Percentiles rank a stretch among this genome's conserved stretches.
phyloP scores from a whole-genome alignment of 2,888 invertebrate species.

The Diabrotica balteata region DNA sequence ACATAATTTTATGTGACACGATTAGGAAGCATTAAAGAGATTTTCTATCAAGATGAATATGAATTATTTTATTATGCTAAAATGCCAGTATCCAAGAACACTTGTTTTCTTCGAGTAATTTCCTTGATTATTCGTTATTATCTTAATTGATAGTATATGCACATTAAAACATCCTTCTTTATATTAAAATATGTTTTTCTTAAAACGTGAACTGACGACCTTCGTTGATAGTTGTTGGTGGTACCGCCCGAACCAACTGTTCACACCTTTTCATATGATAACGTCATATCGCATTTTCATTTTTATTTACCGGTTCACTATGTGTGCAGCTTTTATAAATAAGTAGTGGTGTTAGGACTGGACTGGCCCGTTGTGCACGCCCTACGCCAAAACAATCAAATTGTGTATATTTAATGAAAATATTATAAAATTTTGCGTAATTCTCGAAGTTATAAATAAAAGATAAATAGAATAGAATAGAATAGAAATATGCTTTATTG shows the following conservation, averaged over 20 bases:
- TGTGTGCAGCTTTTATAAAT: background rate
- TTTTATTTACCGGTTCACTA: background rate
- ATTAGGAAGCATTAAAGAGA: slow-evolving; percentile 22
- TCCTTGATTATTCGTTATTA: slow-evolving; percentile 26
- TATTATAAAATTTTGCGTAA: too few species aligned
- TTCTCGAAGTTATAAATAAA: too few species aligned
- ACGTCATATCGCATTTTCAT: slow-evolving; percentile 25
- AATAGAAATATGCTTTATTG: too few species aligned
- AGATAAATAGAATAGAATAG: too few species aligned
- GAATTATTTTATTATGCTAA: slow-evolving; percentile 31
- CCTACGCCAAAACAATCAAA: too few species aligned
- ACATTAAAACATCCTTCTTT: slow-evolving; percentile 28
- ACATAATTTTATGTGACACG: slow-evolving; percentile 24
- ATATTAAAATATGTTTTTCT: slow-evolving; percentile 17
- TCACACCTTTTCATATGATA: slow-evolving; percentile 24
- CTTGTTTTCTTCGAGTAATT: slow-evolving; percentile 24
- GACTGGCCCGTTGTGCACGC: background rate
- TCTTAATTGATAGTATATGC: slow-evolving; percentile 27
- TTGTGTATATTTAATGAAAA: too few species aligned
- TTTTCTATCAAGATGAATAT: slow-evolving; percentile 30
- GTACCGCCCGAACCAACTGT: slow-evolving; percentile 12
- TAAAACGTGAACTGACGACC: slow-evolving; percentile 17
- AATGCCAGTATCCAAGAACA: slow-evolving; percentile 20
- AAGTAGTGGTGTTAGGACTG: background rate
- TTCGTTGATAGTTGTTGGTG: slow-evolving; percentile 19